Conservation (phyloP, 2,888 invertebrate species). For the Amphipoea oculea region DNA sequence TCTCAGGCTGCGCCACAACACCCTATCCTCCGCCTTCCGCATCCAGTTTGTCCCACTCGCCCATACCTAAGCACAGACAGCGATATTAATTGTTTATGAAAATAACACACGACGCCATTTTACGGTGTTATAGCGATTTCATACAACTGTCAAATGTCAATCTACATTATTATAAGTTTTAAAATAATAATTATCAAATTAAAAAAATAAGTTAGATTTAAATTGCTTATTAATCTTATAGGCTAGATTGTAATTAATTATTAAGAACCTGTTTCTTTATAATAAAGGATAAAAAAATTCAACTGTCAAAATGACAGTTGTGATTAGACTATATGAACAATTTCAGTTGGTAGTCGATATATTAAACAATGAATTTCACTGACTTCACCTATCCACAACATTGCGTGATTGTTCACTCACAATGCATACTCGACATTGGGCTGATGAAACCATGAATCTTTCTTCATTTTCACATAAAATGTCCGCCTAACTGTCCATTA, state of each 20-base stretch:
- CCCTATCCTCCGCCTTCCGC: too few relatives aligned
- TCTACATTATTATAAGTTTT: background rate
- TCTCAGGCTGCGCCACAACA: too few relatives aligned
- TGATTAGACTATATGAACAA: background rate
- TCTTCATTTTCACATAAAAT: constrained; percentile 14
- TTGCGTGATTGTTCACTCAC: background rate
- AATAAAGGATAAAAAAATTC: background rate
- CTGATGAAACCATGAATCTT: background rate
- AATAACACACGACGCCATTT: background rate
- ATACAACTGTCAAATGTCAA: background rate
- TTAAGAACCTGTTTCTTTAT: background rate
- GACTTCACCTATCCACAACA: background rate
- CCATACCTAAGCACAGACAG: too few relatives aligned
- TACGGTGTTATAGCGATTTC: background rate
- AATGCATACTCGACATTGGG: background rate
- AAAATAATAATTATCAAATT: background rate
- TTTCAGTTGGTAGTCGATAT: background rate
- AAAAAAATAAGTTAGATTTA: too few relatives aligned
- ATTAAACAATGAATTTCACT: background rate
- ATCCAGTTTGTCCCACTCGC: too few relatives aligned
- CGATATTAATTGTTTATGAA: background rate
- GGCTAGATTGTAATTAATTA: too few relatives aligned
- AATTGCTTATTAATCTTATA: too few relatives aligned
- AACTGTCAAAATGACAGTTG: background rate
- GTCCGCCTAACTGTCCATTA: constrained; percentile 15